These are phyloP conservation scores for Hippolais icterina DNA, from an alignment of 2,113 vertebrate genomes.

Conservation along the genomic window DNA sequence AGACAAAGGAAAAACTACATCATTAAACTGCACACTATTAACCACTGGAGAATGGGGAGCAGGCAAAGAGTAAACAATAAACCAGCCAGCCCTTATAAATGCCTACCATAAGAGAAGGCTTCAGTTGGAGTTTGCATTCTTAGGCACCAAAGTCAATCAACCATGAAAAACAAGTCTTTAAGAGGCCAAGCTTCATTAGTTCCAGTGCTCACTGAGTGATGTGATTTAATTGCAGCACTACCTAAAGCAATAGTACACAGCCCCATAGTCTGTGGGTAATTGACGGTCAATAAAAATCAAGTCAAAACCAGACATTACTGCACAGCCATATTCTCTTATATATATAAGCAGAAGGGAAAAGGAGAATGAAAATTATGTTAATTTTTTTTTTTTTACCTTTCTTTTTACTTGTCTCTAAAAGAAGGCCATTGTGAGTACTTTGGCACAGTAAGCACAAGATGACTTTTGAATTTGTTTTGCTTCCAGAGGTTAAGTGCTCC, in stretches of 20 bases:
- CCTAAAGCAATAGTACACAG: conserved; percentile 7
- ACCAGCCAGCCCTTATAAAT: not conserved
- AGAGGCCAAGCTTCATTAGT: conserved; percentile 45
- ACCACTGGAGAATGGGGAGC: not conserved
- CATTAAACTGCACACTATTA: not conserved
- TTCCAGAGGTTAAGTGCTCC: not conserved
- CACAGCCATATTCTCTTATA: not conserved
- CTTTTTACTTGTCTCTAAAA: not conserved
- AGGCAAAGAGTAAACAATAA: not conserved
- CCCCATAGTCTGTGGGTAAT: not conserved
- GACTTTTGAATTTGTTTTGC: not conserved
- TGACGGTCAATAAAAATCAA: conserved; percentile 13
- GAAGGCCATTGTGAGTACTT: not conserved
- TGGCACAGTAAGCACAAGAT: not conserved
- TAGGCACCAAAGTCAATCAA: conserved; percentile 28
- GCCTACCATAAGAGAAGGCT: not conserved
- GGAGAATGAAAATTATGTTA: not conserved
- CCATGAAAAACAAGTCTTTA: conserved; percentile 46
- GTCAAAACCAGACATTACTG: not conserved
- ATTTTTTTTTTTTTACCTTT: not conserved
- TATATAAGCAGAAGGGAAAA: not conserved
- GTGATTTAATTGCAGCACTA: conserved; percentile 42
- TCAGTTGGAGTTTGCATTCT: conserved; percentile 30
- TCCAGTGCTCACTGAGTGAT: conserved; percentile 1
- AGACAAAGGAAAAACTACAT: not conserved